Base-by-base conservation (phyloP, 2,797 vertebrate species). In the Balearica regulorum region DNA sequence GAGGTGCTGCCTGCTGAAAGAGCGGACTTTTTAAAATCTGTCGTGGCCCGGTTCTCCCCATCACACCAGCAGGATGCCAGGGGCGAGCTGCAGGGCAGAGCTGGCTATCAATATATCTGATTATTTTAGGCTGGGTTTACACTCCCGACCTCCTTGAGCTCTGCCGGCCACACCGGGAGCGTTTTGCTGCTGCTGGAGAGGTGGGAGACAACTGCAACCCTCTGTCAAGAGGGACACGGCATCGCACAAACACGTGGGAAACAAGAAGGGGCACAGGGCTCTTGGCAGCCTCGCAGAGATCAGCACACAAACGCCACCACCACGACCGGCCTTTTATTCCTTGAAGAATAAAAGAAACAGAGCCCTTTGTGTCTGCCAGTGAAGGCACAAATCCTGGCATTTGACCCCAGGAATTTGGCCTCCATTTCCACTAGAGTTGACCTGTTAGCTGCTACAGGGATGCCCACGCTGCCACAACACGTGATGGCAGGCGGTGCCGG, bases 401-500 rank as follows among this genome's bases (percentile, higher is more conserved):
- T 76, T 93, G 55, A 95, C 57, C 89, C 90, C 82, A 70, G 93
- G 95, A 96, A 96, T 96, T 95, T 94, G 90, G 85, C 85, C 77
- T 96, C 89, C 39, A 31, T 83, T 95, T 94, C 84, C 84, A 92
- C 62, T 46, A 51, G 64, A 37, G 43, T 2, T 83, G 93, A 64
- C 71, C 83, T 44, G 3, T 7, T 49, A 78, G 86, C 81, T 90
- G 94, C 93, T 72, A 26, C 73, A 41, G 89, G 58, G 82, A 94
- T 89, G 68, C 82, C 91, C 91, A 92, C 94, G 5, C 54, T 71
- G 64, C 33, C 75, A 8, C 55, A 28, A 41, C 48, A 78, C 2
- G 4, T 39, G 69, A 86, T 3, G 86, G 81, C 78, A 79, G 73
- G 73, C 1, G 1, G 57, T 41, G 64, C 86, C 6, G 13, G 26